Base-by-base conservation (phyloP, 2,888 invertebrate genomes). In the Aleiodes testaceus region DNA sequence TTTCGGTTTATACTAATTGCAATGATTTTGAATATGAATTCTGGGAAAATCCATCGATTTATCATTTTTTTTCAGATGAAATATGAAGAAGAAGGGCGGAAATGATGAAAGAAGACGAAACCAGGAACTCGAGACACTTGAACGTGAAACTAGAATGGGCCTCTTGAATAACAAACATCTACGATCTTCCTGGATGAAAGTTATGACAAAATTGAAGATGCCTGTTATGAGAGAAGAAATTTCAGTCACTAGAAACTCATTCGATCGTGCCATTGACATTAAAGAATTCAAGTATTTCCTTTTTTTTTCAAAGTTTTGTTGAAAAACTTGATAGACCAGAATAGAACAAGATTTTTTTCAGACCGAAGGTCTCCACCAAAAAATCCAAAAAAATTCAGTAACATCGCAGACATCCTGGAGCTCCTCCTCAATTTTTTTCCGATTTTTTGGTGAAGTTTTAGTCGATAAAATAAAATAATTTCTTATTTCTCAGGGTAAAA, bases 181-280 rank as follows among this genome's bases (percentile, higher is more conserved):
- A 45, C 84, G 85, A 69, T 82, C 84, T 70, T 80, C 81, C 7
- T 89, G 89, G 89, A 83, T 84, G 67, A 80, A 88, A 64, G 84
- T 87, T 79, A 80, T 89, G 66, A 80, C 86, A 36, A 79, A 80
- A 1, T 81, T 88, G 3, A 83, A 87, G 45, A 72, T 89, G 70
- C 88, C 89, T 1, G 78, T 82, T 45, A 85, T 89, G 78, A 79
- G 79, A 50, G 82, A 85, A 67, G 88, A 89, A 65, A 67, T 89
- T 36, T 84, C 86, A 69, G 85, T 87, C 55, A 85, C 87, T 1
- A 88, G 88, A 88, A 86, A 85, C 50, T 86, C 85, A 63, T 89
- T 89, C 75, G 88, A 90, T 68, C 84, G 87, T 16, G 81, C 85
- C 1, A 77, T 89, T 7, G 90, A 90, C 76, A 82, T 84, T 36